phyloP scores from a whole-genome alignment of 2,113 vertebrate species.

The Pelecanus crispus region DNA sequence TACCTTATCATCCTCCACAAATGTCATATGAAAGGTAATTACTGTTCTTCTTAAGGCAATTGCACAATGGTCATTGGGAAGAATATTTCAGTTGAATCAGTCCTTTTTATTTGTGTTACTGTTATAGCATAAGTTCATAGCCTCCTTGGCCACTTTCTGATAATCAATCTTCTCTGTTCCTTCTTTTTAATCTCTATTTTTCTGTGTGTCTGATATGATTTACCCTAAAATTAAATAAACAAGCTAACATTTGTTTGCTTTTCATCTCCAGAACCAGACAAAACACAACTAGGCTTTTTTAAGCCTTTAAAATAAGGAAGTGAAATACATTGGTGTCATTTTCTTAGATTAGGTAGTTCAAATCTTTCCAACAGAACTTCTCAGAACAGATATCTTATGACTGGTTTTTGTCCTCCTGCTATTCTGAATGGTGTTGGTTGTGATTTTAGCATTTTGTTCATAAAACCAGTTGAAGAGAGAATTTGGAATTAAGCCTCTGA shows the following conservation, averaged over 20 bases:
- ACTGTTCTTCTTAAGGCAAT: not conserved
- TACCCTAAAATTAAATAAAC: not conserved
- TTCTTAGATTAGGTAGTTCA: not conserved
- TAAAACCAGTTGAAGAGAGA: not conserved
- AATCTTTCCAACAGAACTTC: not conserved
- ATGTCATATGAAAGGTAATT: not conserved
- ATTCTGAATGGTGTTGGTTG: not conserved
- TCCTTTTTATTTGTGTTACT: not conserved
- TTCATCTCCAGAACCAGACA: not conserved
- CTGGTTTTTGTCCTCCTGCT: fast-evolving
- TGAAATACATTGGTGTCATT: not conserved
- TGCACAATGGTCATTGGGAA: not conserved
- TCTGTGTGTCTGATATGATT: not conserved
- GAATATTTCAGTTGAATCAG: not conserved
- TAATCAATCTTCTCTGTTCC: not conserved
- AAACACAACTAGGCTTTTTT: not conserved
- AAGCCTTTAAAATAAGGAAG: not conserved
- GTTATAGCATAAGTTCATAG: not conserved
- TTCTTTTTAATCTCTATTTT: not conserved
- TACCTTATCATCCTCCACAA: not conserved
- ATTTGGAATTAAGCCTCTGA: not conserved
- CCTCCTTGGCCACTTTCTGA: not conserved
- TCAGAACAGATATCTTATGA: not conserved
- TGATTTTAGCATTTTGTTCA: not conserved
- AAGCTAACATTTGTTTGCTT: not conserved